Base-by-base conservation (phyloP, 2,797 vertebrate species). In the Myripristis murdjan region DNA sequence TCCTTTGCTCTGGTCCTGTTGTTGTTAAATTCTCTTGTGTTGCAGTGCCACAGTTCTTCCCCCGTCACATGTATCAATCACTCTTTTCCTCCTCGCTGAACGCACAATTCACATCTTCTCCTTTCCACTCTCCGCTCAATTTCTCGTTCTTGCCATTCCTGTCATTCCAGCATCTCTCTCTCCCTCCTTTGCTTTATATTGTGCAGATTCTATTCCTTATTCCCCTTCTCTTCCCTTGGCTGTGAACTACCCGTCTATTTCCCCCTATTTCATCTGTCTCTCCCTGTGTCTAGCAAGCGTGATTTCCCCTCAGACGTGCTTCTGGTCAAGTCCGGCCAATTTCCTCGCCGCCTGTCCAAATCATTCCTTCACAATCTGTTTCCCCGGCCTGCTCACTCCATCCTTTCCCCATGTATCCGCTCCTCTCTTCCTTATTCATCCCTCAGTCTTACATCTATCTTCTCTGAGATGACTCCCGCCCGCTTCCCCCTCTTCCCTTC, bases 351-450 rank as follows among this genome's bases (percentile, higher is more conserved):
- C 73, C 64, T 54, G 53, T 56, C 41, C 46, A 66, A 72, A 79
- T 79, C 65, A 56, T 63, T 33, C 46, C 59, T 66, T 65, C 59
- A 54, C 69, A 65, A 48, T 56, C 56, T 57, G 43, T 41, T 48
- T 51, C 14, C 43, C 12, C 53, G 49, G 65, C 44, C 52, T 52
- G 75, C 16, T 26, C 56, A 6, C 64, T 46, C 64, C 41, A 20
- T 54, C 46, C 24, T 47, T 69, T 54, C 35, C 35, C 66, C 23
- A n/a, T n/a, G n/a, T n/a, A n/a, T n/a, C n/a, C n/a, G n/a, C n/a
- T n/a, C n/a, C n/a, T n/a, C 37, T 47, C 41, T 65, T 84, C 73
- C 59, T 70, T 62, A 69, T 80, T 75, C 52, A 54, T 62, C 54
- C 20, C 63, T 81, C 70, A 65, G 44, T 64, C 5, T 1, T 60